Conservation (phyloP, 2,888 invertebrate species). For the Yponomeuta sedellus region DNA sequence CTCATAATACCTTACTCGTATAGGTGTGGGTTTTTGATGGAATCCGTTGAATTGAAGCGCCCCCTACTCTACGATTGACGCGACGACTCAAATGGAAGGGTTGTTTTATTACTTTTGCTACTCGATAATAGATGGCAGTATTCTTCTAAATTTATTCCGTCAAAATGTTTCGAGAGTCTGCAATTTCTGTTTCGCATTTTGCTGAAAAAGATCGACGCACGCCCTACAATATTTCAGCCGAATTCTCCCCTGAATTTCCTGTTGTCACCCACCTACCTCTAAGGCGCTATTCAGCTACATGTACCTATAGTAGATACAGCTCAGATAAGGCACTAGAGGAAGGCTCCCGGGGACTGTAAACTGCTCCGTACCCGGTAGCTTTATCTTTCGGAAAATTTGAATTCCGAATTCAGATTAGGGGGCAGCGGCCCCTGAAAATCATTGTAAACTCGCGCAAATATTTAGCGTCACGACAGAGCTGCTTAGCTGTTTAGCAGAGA, state of each 20-base stretch:
- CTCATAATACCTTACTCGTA: too few species aligned
- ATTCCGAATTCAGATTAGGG: slow-evolving; percentile 35
- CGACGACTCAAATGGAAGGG: slow-evolving; percentile 23
- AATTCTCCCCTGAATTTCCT: slow-evolving; percentile 5
- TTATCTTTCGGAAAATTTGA: slow-evolving; percentile 62
- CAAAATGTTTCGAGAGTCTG: neutral
- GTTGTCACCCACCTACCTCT: neutral
- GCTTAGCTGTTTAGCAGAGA: slow-evolving; percentile 17
- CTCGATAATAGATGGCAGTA: slow-evolving; percentile 41
- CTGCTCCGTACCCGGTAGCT: slow-evolving; percentile 31
- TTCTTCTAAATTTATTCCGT: neutral
- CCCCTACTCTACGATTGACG: slow-evolving; percentile 30
- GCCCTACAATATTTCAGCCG: neutral
- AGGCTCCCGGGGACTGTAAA: slow-evolving; percentile 42
- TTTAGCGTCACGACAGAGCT: slow-evolving; percentile 33
- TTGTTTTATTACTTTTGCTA: slow-evolving; percentile 32
- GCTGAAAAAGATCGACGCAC: slow-evolving; percentile 2
- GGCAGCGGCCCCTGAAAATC: slow-evolving; percentile 35
- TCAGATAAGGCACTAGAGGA: slow-evolving; percentile 17
- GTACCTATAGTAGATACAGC: slow-evolving; percentile 18
- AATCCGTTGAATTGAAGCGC: slow-evolving; percentile 24
- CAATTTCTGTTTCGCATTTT: neutral
- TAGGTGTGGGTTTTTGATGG: too few species aligned
- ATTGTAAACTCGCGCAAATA: slow-evolving; percentile 40
- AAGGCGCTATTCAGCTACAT: neutral